Percentiles rank a stretch among this genome's conserved stretches.
Evolutionary conservation across 2,797 vertebrate species (phyloP).

Genomic region (Zenarchopterus dispar): DNA sequence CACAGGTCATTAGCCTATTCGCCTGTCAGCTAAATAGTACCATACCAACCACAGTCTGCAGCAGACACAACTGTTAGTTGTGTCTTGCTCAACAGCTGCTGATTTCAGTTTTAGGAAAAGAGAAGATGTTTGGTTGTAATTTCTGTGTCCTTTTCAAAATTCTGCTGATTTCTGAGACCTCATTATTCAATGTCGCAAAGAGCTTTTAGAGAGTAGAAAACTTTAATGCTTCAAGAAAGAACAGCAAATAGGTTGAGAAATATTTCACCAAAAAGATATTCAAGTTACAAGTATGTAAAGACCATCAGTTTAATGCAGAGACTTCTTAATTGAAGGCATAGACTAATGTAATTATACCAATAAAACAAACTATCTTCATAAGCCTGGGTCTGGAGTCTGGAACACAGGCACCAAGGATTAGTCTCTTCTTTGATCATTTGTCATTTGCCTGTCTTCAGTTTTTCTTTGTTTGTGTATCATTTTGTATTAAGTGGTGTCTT

Average conservation of each 20-base stretch:
- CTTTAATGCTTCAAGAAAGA: neutral
- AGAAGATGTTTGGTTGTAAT: neutral
- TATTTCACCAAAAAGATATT: no score
- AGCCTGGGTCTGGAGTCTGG: no score
- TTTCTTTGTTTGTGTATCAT: no score
- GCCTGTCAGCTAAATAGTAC: slow-evolving; percentile 40
- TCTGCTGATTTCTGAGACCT: neutral
- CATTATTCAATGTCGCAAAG: neutral
- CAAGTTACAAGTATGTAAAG: neutral
- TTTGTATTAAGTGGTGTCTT: no score
- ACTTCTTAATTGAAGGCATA: neutral
- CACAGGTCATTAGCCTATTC: slow-evolving; percentile 54
- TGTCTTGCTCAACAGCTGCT: slow-evolving; percentile 3
- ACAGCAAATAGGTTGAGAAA: neutral
- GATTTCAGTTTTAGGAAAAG: neutral
- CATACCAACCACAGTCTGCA: slow-evolving; percentile 25
- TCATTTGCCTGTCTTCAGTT: no score
- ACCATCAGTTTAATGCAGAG: neutral
- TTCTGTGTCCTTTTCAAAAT: neutral
- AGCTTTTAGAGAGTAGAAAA: neutral
- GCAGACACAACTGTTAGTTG: slow-evolving; percentile 26
- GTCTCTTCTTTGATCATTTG: no score
- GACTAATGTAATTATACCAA: neutral
- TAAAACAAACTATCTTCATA: neutral
- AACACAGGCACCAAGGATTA: no score